These are phyloP conservation scores for Perognathus longimembris DNA, from an alignment of 2,113 vertebrate species.

Conservation along the genomic window DNA sequence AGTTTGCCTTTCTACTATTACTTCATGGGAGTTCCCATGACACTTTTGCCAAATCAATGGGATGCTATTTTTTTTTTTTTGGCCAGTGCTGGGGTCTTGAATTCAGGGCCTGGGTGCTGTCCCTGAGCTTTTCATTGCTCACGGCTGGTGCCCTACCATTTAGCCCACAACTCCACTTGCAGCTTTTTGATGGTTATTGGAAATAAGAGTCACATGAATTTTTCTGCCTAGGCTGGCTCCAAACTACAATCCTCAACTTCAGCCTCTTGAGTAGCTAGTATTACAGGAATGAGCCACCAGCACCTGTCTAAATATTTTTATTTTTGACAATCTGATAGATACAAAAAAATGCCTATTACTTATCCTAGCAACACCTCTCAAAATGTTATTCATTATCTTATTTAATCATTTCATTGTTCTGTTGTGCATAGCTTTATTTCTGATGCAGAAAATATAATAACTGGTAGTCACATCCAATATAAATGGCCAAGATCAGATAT, in stretches of 20 bases:
- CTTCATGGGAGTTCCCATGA: conserved; percentile 24
- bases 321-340: conserved; percentile 33
- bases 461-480: background rate
- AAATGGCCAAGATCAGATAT: conserved; percentile 31
- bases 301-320: background rate
- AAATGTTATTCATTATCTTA: conserved; percentile 33
- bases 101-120: no score
- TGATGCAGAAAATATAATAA: conserved; percentile 30
- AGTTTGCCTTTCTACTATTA: conserved; percentile 18
- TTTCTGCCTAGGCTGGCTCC: no score
- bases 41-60: background rate
- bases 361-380: background rate
- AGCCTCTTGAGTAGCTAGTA: no score
- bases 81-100: no score
- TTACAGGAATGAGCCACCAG: no score
- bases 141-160: no score
- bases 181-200: no score
- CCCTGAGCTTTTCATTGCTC: no score
- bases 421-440: conserved; percentile 33
- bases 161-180: no score
- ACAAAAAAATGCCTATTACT: conserved; percentile 52
- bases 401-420: conserved; percentile 52
- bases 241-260: no score
- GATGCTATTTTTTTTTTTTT: background rate
- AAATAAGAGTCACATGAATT: no score